Conservation (phyloP, 2,113 vertebrate genomes). For the Alouatta palliata region DNA sequence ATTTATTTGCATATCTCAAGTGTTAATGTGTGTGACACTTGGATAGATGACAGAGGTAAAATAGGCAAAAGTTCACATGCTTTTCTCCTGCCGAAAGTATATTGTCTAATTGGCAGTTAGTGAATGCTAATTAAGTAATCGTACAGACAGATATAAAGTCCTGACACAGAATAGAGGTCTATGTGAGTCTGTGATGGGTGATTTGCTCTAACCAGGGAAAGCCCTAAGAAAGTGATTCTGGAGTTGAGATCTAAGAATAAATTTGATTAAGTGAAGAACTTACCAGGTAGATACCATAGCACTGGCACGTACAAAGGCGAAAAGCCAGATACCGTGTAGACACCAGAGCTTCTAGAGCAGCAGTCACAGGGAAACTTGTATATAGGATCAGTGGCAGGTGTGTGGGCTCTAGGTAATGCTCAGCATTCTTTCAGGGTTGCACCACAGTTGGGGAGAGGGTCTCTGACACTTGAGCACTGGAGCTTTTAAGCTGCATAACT, state of each 20-base stretch:
- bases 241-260: not conserved
- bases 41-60: not conserved
- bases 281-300: not conserved
- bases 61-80: not conserved
- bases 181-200: not conserved
- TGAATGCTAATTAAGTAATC: not conserved
- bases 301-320: not conserved
- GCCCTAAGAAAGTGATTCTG: not conserved
- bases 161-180: not conserved
- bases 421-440: not conserved
- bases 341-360: not conserved
- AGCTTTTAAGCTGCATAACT: not conserved
- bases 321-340: not conserved
- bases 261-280: not conserved
- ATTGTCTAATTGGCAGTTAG: not conserved
- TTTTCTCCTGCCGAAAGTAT: not conserved
- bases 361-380: not conserved
- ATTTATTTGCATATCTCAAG: not conserved
- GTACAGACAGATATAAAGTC: not conserved
- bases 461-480: not conserved
- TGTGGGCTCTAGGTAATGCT: not conserved
- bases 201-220: not conserved
- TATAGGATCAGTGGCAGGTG: too few relatives aligned
- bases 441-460: fast-evolving
- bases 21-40: not conserved